These are phyloP conservation scores for Malaclemys terrapin DNA, from an alignment of 2,113 vertebrate genomes.

Conservation along the genomic window DNA sequence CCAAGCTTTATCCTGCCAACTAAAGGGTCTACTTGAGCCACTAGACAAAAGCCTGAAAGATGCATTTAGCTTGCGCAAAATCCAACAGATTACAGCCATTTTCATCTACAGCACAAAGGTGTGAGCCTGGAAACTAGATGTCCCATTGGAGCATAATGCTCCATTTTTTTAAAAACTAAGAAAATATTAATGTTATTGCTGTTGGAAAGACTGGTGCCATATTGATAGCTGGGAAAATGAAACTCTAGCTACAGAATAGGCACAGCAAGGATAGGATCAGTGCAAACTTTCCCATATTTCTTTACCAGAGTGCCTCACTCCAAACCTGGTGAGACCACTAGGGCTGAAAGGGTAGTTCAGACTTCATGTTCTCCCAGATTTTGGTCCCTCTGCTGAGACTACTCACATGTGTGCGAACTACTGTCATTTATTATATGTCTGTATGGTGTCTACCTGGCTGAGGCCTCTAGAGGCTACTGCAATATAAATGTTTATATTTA, in stretches of 20 bases:
- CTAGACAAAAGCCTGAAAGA: conserved; percentile 10
- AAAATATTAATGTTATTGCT: not conserved
- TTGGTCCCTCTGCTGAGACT: not conserved
- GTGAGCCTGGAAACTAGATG: not conserved
- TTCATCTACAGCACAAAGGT: not conserved
- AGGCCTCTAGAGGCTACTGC: not conserved
- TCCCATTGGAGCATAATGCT: not conserved
- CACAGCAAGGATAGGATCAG: not conserved
- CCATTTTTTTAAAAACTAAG: not conserved
- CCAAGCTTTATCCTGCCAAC: not conserved
- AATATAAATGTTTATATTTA: not conserved
- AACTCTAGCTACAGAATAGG: not conserved
- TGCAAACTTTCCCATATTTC: not conserved
- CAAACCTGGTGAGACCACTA: not conserved
- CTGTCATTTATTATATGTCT: accelerated
- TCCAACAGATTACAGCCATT: conserved; percentile 9
- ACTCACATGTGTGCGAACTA: not conserved
- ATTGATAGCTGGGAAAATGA: not conserved
- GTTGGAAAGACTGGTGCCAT: accelerated
- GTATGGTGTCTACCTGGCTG: not conserved
- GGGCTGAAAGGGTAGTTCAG: not conserved
- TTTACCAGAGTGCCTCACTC: not conserved
- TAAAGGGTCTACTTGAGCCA: not conserved
- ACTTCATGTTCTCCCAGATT: accelerated
- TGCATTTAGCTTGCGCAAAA: not conserved